Conservation (phyloP, 2,888 invertebrate genomes). For the Bedellia somnulentella region DNA sequence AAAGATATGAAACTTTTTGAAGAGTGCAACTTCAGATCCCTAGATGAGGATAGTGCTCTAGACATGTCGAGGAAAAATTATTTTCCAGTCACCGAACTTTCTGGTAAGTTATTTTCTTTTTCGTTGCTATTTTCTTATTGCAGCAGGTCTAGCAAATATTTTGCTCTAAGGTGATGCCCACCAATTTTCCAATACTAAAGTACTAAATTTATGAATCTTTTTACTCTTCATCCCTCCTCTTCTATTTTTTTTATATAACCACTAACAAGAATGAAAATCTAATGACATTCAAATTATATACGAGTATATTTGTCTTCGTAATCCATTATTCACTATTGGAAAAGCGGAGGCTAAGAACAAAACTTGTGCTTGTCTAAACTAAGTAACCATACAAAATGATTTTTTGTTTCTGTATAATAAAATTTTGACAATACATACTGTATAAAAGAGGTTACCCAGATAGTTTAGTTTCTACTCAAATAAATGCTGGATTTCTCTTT, state of each 20-base stretch:
- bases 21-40: conserved; percentile 37
- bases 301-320: too few species aligned
- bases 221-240: too few species aligned
- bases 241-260: too few species aligned
- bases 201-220: too few species aligned
- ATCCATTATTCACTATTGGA: too few species aligned
- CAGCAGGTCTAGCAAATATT: not conserved
- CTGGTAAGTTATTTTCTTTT: conserved; percentile 21
- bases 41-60: conserved; percentile 40
- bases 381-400: not conserved
- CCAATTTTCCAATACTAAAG: too few species aligned
- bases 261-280: too few species aligned
- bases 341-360: too few species aligned
- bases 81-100: conserved; percentile 47
- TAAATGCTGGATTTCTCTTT: too few species aligned
- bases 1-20: conserved; percentile 45
- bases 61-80: conserved; percentile 53
- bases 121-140: not conserved
- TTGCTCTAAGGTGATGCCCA: not conserved
- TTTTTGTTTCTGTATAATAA: not conserved
- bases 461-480: not conserved
- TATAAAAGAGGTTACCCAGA: not conserved
- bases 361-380: too few species aligned
- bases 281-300: too few species aligned
- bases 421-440: not conserved